Conservation (phyloP, 2,888 invertebrate genomes). For the Arrhopalites spinosus region DNA sequence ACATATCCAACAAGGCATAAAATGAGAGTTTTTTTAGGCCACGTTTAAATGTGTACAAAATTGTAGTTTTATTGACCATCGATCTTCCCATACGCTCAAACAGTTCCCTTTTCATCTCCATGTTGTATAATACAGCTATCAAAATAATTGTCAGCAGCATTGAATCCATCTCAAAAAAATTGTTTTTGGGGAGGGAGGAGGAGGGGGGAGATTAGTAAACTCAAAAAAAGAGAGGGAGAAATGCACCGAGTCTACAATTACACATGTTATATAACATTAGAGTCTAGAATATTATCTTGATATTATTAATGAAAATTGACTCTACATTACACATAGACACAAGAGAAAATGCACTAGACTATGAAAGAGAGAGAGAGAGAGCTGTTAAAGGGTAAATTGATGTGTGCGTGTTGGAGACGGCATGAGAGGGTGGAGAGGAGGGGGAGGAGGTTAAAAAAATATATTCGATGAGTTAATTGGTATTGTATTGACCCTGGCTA, state of each 20-base stretch:
- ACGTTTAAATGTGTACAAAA: neutral
- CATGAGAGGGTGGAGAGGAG: constrained; percentile 5
- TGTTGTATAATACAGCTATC: neutral
- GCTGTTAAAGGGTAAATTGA: constrained; percentile 23
- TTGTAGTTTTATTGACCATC: neutral
- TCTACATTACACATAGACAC: neutral
- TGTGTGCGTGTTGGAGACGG: constrained; percentile 20
- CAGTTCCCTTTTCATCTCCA: neutral
- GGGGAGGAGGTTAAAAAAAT: constrained; percentile 9
- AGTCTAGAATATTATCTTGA: neutral
- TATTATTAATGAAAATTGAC: neutral
- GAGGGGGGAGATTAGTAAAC: neutral
- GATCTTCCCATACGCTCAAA: neutral
- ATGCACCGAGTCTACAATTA: neutral
- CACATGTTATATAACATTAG: neutral
- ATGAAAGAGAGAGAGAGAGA: neutral
- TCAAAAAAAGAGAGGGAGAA: neutral
- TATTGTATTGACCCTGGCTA: constrained; percentile 37
- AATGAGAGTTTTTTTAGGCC: neutral
- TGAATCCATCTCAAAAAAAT: neutral
- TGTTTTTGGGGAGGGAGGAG: neutral
- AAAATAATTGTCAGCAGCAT: neutral
- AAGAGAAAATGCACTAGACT: neutral
- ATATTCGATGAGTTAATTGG: constrained; percentile 31
- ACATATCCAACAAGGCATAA: neutral